A percentile compares a stretch with the other conserved stretches of the same genome.
Evolutionary conservation across 2,888 invertebrate genomes (phyloP).

Genomic region (Palloptera scutellata): DNA sequence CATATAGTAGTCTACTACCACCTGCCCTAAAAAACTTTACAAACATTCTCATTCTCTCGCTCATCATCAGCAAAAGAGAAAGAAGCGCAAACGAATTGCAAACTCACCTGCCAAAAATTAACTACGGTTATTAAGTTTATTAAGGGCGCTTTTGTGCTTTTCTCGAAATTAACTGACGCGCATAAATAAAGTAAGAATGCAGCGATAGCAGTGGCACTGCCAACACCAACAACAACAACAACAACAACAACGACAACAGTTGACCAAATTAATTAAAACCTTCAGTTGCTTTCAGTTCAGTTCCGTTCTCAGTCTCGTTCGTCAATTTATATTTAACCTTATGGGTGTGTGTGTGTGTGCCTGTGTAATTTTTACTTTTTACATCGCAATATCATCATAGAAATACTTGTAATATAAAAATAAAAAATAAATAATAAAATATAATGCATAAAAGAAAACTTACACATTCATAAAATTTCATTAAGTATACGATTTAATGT

Average conservation of each 20-base stretch:
- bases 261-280: slow-evolving; percentile 53
- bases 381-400: background rate
- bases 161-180: slow-evolving; percentile 37
- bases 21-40: slow-evolving; percentile 3
- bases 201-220: slow-evolving; percentile 36
- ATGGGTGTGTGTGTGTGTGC: slow-evolving; percentile 22
- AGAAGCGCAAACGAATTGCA: slow-evolving; percentile 15
- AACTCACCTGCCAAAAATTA: slow-evolving; percentile 49
- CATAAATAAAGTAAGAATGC: slow-evolving; percentile 24
- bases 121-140: slow-evolving; percentile 50
- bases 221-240: slow-evolving; percentile 1
- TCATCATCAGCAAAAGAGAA: background rate
- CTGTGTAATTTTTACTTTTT: slow-evolving; percentile 17
- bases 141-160: slow-evolving; percentile 34
- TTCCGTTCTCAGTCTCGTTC: slow-evolving; percentile 32
- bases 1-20: background rate
- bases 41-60: background rate
- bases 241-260: slow-evolving; percentile 29
- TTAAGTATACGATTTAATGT: slow-evolving; percentile 24
- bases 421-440: slow-evolving; percentile 18
- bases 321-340: slow-evolving; percentile 41
- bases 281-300: slow-evolving; percentile 43
- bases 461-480: slow-evolving; percentile 28
- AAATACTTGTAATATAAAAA: background rate
- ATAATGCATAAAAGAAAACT: slow-evolving; percentile 12